Percentiles rank a stretch among this genome's conserved stretches.
Evolutionary conservation across 1,140 invertebrate genomes (phyloP).

Genomic region (Riptortus pedestris): DNA sequence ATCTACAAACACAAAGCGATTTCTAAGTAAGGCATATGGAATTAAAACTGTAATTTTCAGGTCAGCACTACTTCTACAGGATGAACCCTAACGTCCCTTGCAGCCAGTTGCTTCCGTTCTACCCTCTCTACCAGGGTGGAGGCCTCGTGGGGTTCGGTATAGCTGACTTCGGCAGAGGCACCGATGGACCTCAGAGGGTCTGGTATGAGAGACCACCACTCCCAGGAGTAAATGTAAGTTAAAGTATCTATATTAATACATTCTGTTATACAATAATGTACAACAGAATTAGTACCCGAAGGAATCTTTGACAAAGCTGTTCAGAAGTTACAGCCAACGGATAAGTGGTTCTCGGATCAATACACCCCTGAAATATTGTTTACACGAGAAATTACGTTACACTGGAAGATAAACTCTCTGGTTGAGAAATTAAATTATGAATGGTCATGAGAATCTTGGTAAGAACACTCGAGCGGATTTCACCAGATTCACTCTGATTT

Average conservation of each 20-base stretch:
- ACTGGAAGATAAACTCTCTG: too few species aligned
- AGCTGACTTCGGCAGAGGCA: slow-evolving; percentile 14
- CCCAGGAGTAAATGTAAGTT: slow-evolving; percentile 11
- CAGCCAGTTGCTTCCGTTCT: slow-evolving; percentile 15
- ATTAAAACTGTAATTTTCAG: slow-evolving; percentile 13
- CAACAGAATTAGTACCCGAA: background rate
- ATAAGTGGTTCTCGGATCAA: too few species aligned
- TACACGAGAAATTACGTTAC: too few species aligned
- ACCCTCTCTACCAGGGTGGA: slow-evolving; percentile 20
- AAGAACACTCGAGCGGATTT: too few species aligned
- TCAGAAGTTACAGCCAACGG: too few species aligned
- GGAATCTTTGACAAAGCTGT: slow-evolving; percentile 21
- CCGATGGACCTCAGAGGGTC: slow-evolving; percentile 2
- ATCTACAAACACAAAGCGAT: too few species aligned
- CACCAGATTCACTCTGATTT: too few species aligned
- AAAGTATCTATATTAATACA: too few species aligned
- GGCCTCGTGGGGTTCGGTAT: slow-evolving; percentile 21
- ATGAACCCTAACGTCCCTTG: slow-evolving; percentile 8
- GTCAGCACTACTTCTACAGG: slow-evolving; percentile 21
- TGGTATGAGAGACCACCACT: slow-evolving; percentile 17
- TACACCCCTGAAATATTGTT: too few species aligned
- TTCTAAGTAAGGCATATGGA: too few species aligned
- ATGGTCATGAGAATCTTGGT: too few species aligned
- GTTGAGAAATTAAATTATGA: too few species aligned
- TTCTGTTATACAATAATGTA: background rate